phyloP scores from a whole-genome alignment of 2,113 vertebrate genomes.

The Calcarius ornatus region DNA sequence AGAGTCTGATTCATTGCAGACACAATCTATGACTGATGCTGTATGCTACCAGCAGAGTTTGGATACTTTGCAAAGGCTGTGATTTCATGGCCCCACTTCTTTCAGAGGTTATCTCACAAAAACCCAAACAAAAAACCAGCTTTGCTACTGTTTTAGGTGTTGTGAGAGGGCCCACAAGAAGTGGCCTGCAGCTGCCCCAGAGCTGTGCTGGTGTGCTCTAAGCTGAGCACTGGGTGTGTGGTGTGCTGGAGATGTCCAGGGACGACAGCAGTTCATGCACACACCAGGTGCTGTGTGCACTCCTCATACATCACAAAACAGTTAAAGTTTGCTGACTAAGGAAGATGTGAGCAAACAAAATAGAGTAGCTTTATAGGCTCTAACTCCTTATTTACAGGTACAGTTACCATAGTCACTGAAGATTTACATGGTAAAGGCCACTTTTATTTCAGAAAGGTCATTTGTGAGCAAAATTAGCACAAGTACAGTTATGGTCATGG shows the following conservation, averaged over 20 bases:
- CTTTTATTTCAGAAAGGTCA: background rate
- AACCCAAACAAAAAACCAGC: background rate
- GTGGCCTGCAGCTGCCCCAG: background rate
- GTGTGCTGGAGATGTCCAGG: background rate
- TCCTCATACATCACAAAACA: background rate
- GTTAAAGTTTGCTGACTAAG: background rate
- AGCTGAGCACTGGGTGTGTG: background rate
- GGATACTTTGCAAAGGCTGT: background rate
- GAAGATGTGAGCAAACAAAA: background rate
- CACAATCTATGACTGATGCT: background rate
- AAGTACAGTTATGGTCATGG: background rate
- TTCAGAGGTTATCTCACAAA: background rate
- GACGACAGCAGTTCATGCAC: background rate
- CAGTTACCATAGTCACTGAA: background rate
- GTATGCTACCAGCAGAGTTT: background rate
- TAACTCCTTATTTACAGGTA: background rate
- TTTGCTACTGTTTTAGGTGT: conserved; percentile 1
- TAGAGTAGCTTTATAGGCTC: background rate
- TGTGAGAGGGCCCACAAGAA: background rate
- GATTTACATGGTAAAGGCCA: background rate
- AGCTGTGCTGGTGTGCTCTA: background rate
- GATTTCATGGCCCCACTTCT: background rate
- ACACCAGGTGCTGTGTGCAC: background rate
- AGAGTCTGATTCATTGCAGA: background rate
- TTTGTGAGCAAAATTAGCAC: background rate